A percentile compares a stretch with the other conserved stretches of the same genome.
phyloP scores from a whole-genome alignment of 1,140 invertebrate genomes.

The Ridgeia piscesae region DNA sequence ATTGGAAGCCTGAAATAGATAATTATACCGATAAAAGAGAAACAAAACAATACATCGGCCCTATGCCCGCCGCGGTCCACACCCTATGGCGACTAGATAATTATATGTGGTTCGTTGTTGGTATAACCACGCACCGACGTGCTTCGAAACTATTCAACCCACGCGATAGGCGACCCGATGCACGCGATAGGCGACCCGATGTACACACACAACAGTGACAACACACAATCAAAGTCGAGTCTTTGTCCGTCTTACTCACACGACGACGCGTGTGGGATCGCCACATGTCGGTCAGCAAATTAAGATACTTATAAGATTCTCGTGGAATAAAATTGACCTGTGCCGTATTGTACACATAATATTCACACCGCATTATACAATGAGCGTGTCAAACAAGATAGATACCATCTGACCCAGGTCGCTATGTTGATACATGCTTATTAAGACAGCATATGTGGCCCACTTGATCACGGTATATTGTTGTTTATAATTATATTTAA shows the following conservation, averaged over 20 bases:
- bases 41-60: too few relatives aligned
- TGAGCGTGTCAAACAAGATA: neutral
- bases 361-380: neutral
- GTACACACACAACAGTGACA: neutral
- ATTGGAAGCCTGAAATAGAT: neutral
- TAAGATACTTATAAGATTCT: neutral
- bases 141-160: neutral
- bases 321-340: neutral
- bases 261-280: neutral
- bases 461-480: neutral
- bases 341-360: neutral
- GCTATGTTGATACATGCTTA: neutral
- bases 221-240: neutral
- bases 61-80: too few relatives aligned
- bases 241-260: neutral
- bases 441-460: neutral
- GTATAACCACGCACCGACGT: neutral
- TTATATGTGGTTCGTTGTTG: neutral
- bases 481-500: neutral
- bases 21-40: neutral
- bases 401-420: neutral
- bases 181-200: neutral
- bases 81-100: too few relatives aligned
- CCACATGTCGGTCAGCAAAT: neutral
- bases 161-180: too few relatives aligned